Evolutionary conservation across 2,888 invertebrate genomes (phyloP), one percentile per base, ranked within the genome.

Genomic region (Xestia xanthographa): DNA sequence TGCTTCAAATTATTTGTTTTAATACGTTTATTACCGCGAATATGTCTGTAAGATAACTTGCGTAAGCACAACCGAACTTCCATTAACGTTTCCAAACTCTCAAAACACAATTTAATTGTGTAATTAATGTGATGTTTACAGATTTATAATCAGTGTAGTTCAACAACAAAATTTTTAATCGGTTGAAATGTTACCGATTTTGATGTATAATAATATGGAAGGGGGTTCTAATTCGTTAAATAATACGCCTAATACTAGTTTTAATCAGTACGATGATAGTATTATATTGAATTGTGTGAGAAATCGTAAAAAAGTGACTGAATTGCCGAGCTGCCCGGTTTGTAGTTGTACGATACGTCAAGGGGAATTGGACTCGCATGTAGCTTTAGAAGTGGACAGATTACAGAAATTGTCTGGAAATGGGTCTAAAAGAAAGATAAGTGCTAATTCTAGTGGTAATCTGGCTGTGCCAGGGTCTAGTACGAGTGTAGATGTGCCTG

Each of bases 321-420:
- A 98, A 90, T 97, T 98, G 22, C 97, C 97, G n/a, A 98, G 97
- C 92, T 99, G 99, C 93, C 99, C 99, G 0, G 98, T 98, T 1
- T 99, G 99, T 93, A 98, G 99, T 82, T 97, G 98, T 80, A 98
- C 98, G 5, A 97, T 99, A 63, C 96, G 98, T 67, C 97, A 98
- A 3, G 97, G 98, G 2, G 99, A 99, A 93, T 96, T 99, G n/a
- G 98, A 98, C 87, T 96, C 97, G 43, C 99, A 99, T 94, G 97
- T 98, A 85, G 95, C 97, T 67, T 97, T 98, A 80, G 99, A 99
- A 95, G 96, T 99, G 83, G 96, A 96, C 17, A 91, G 94, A 71
- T 83, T 96, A 48, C 94, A 94, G 53, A 96, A 96, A 77, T 76
- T 96, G 17, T 94, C 96, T 0, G 86, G 85, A 79, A 91, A 90